These are phyloP conservation scores for Temnothorax ravouxi DNA, from an alignment of 2,888 invertebrate species.

Conservation along the genomic window DNA sequence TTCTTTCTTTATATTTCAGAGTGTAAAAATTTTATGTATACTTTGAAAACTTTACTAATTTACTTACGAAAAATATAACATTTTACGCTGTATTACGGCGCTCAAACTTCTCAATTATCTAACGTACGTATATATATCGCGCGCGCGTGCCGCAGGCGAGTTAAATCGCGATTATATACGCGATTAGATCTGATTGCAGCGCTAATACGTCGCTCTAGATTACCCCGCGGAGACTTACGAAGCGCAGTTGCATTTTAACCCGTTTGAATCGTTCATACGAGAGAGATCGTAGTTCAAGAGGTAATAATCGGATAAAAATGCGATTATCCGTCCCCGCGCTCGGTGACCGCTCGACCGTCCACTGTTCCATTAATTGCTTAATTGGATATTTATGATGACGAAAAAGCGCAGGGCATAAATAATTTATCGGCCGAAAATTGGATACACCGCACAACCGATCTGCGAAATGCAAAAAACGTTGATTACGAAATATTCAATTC, in stretches of 20 bases:
- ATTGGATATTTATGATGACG: conserved; percentile 60
- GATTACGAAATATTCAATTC: conserved; percentile 49
- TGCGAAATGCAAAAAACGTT: conserved; percentile 45
- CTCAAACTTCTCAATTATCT: conserved; percentile 46
- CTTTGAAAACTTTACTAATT: not conserved
- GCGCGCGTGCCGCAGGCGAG: conserved; percentile 38
- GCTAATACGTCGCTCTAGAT: conserved; percentile 49
- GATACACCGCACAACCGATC: conserved; percentile 7
- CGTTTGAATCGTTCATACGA: conserved; percentile 17
- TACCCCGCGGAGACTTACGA: conserved; percentile 41
- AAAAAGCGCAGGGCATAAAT: conserved; percentile 55
- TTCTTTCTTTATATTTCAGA: not conserved
- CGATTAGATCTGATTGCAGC: conserved; percentile 45
- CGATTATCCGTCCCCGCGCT: conserved; percentile 32
- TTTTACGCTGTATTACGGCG: not conserved
- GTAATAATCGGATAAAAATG: conserved; percentile 54
- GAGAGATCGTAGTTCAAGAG: conserved; percentile 31
- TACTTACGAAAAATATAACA: not conserved
- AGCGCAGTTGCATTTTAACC: conserved; percentile 22
- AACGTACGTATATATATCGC: not conserved
- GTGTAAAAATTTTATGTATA: not conserved
- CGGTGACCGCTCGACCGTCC: conserved; percentile 29
- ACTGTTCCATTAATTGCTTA: conserved; percentile 57
- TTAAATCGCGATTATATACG: conserved; percentile 46
- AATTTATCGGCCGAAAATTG: conserved; percentile 59